Evolutionary conservation across 2,888 invertebrate genomes (phyloP), one percentile per base, ranked within the genome.

Genomic region (Ennomos quercinarius): DNA sequence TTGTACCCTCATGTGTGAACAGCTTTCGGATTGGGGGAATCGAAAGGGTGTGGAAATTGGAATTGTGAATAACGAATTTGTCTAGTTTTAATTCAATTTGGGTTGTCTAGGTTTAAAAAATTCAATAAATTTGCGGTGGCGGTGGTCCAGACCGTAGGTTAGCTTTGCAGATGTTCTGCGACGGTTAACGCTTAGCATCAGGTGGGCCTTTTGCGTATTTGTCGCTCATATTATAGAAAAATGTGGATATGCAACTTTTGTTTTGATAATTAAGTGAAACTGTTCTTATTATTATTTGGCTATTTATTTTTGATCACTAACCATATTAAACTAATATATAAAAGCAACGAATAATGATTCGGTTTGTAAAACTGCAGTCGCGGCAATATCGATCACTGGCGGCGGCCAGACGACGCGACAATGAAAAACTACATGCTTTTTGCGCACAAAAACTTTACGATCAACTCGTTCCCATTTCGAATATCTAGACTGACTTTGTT

Each of bases 361-460:
- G 65, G 78, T 75, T 75, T 78, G 71, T 71, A 73, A 75, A 77
- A 69, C 65, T 82, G 83, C 80, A 80, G 79, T 72, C 64, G 72
- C 64, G 61, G 57, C 70, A 69, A 57, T 86, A 91, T 90, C 85
- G 91, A 91, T 89, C 84, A 63, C 78, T 71, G 65, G 75, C 76
- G 68, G 78, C 73, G 71, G 80, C 86, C 77, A 88, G 89, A 87
- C 89, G 77, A 62, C 82, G 87, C 83, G 87, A 77, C 84, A 77
- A 81, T 80, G 84, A 86, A 89, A 88, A 89, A 87, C 87, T 86
- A 86, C 86, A 86, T 84, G 77, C 80, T 84, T 84, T 86, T 85
- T 84, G 77, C 77, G 73, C 69, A 61, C 64, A 40, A 63, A 64
- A 76, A 78, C 72, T 72, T 70, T 65, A 62, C 69, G 63, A 74